Percentiles rank a stretch among this genome's conserved stretches.
Evolutionary conservation across 2,797 vertebrate genomes (phyloP).

Genomic region (Rachycentron canadum): DNA sequence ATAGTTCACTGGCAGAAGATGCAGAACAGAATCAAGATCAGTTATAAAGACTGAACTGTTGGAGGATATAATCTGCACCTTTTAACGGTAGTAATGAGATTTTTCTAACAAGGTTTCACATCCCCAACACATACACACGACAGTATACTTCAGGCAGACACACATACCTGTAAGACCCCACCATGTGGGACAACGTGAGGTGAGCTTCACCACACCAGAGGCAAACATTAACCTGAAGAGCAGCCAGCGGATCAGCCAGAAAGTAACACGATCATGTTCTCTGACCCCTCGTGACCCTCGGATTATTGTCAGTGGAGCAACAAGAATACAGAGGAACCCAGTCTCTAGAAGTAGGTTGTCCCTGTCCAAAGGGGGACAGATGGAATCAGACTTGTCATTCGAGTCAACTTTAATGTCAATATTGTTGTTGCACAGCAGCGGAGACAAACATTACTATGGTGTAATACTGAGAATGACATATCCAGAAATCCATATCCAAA

Average conservation of each 20-base stretch:
- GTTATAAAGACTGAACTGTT: too few species aligned
- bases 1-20: not conserved
- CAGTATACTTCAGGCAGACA: not conserved
- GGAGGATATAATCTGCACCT: too few species aligned
- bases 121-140: too few species aligned
- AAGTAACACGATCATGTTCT: slow-evolving; percentile 87
- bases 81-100: too few species aligned
- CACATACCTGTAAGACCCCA: slow-evolving; percentile 94
- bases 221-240: slow-evolving; percentile 97
- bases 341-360: slow-evolving; percentile 93
- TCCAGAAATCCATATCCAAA: not conserved
- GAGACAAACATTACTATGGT: slow-evolving; percentile 14
- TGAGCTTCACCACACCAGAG: slow-evolving; percentile 95
- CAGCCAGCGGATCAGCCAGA: slow-evolving; percentile 95
- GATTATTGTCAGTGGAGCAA: slow-evolving; percentile 88
- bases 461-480: slow-evolving; percentile 21
- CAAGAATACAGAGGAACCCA: slow-evolving; percentile 91
- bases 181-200: slow-evolving; percentile 95
- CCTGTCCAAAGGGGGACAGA: slow-evolving; percentile 77
- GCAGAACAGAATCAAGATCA: too few species aligned
- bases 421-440: slow-evolving; percentile 31
- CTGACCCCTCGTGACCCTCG: slow-evolving; percentile 60
- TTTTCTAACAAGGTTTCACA: too few species aligned
- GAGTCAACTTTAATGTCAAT: not conserved
- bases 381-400: not conserved